Conservation (phyloP, 2,888 invertebrate genomes). For the Agapostemon virescens region DNA sequence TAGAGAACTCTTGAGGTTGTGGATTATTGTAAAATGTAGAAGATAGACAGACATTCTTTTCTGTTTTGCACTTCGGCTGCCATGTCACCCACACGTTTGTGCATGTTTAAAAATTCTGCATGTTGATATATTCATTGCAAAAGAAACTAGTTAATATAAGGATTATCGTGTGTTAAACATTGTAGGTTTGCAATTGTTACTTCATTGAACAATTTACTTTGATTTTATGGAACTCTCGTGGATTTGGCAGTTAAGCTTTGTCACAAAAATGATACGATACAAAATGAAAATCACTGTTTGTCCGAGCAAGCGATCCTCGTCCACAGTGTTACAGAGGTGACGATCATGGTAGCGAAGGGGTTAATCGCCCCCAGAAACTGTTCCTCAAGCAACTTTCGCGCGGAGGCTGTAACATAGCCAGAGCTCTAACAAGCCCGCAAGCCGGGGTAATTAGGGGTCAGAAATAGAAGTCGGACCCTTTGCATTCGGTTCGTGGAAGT, state of each 20-base stretch:
- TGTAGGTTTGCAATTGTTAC: too few species aligned
- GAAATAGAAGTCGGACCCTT: conserved; percentile 13
- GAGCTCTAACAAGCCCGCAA: not conserved
- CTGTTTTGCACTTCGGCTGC: too few species aligned
- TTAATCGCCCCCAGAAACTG: not conserved
- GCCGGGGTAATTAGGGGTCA: not conserved
- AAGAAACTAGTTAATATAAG: too few species aligned
- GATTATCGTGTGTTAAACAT: too few species aligned
- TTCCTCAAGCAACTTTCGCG: not conserved
- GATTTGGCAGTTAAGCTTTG: too few species aligned
- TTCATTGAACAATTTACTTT: too few species aligned
- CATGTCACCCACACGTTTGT: too few species aligned
- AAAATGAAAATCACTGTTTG: not conserved
- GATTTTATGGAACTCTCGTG: too few species aligned
- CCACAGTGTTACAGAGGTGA: not conserved
- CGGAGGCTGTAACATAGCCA: not conserved
- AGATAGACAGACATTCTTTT: not conserved
- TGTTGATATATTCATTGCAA: too few species aligned
- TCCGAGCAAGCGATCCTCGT: not conserved
- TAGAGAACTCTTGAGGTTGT: too few species aligned
- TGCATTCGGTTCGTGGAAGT: conserved; percentile 11
- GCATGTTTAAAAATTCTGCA: too few species aligned
- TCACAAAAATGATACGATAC: too few species aligned
- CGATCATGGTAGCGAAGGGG: not conserved
- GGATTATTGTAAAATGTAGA: not conserved